These are phyloP conservation scores for Spodoptera litura DNA, from an alignment of 1,140 invertebrate genomes.

Conservation along the genomic window DNA sequence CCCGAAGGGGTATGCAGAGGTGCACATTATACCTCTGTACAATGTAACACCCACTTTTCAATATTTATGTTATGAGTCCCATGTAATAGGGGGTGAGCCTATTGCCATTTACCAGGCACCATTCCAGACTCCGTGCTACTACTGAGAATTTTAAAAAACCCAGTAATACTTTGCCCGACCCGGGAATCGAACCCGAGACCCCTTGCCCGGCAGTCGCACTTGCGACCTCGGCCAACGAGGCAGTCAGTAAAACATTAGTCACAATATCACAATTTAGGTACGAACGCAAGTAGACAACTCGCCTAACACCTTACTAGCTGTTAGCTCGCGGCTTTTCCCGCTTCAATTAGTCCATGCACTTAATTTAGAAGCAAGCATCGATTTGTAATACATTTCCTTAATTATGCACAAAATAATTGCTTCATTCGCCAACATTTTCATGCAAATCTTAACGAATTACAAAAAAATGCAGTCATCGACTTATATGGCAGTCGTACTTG, in stretches of 20 bases:
- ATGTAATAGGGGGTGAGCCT: no score
- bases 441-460: conserved; percentile 5
- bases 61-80: no score
- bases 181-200: no score
- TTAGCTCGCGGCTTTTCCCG: conserved; percentile 6
- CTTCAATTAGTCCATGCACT: conserved; percentile 29
- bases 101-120: no score
- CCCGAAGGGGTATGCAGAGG: no score
- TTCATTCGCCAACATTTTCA: conserved; percentile 26
- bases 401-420: conserved; percentile 37
- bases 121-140: no score
- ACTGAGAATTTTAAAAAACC: no score
- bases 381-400: conserved; percentile 25
- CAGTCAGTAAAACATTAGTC: neutral
- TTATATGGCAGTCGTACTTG: neutral
- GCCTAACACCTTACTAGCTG: conserved; percentile 3
- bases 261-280: neutral
- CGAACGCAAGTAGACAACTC: neutral
- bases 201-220: no score
- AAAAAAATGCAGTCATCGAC: conserved; percentile 9
- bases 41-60: no score
- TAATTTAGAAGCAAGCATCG: conserved; percentile 24
- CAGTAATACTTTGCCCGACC: no score
- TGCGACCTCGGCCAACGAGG: no score
- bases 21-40: no score